These are phyloP conservation scores for Musca vetustissima DNA, from an alignment of 1,140 invertebrate genomes.

Conservation along the genomic window DNA sequence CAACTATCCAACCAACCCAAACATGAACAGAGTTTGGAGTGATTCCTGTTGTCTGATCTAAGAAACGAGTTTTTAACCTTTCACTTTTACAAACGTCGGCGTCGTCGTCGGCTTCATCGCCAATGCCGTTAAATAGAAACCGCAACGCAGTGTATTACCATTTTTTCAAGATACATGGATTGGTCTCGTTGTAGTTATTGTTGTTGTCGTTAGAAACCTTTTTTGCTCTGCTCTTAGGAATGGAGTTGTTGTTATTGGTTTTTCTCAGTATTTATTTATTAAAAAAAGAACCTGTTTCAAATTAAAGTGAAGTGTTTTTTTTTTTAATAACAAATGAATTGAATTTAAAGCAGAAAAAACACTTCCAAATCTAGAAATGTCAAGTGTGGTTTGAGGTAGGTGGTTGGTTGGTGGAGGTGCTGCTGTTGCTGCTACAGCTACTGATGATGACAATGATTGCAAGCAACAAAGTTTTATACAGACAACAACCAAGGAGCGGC, in stretches of 20 bases:
- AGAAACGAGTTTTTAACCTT: constrained; percentile 22
- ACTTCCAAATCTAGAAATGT: constrained; percentile 8
- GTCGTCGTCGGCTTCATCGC: no score
- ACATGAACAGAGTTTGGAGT: neutral
- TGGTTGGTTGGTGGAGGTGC: no score
- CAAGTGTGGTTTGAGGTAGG: neutral
- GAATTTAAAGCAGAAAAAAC: neutral
- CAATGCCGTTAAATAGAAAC: no score
- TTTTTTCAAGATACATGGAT: no score
- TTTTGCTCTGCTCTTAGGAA: no score
- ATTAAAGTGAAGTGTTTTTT: neutral
- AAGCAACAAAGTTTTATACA: no score
- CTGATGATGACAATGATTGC: no score
- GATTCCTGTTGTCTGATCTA: constrained; percentile 4
- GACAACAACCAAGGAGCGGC: no score
- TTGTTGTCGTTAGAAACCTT: no score
- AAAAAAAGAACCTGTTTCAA: constrained; percentile 19
- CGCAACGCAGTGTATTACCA: no score
- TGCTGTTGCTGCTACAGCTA: no score
- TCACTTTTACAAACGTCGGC: constrained; percentile 7
- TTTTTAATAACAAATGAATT: neutral
- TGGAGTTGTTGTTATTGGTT: constrained; percentile 2
- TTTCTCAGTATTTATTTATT: neutral
- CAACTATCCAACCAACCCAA: neutral
- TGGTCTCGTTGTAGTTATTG: no score